phyloP scores from a whole-genome alignment of 2,888 invertebrate genomes.

The Tenthredo distinguenda region DNA sequence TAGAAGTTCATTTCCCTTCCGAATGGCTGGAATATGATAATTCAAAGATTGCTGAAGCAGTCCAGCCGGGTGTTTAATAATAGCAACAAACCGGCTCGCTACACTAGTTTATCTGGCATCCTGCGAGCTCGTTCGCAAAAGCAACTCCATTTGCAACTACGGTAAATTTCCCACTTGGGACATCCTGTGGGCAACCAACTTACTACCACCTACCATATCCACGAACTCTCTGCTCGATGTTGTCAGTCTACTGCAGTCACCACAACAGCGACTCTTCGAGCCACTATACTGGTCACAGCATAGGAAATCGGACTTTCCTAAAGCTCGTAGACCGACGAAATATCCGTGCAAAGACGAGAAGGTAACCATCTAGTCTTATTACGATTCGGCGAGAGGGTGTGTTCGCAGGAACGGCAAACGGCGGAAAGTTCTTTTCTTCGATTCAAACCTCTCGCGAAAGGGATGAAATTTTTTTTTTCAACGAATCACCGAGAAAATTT shows the following conservation, averaged over 20 bases:
- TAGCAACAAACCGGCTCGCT: background rate
- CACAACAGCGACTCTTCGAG: background rate
- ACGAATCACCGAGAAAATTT: background rate
- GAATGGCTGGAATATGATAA: background rate
- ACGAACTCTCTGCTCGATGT: conserved; percentile 41
- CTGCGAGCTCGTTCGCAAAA: conserved; percentile 18
- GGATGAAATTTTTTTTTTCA: background rate
- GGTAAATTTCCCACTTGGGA: conserved; percentile 51
- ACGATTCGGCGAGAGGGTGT: background rate
- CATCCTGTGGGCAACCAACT: conserved; percentile 52
- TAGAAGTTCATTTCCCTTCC: no score
- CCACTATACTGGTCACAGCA: background rate
- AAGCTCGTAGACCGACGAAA: background rate
- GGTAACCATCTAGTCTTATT: background rate
- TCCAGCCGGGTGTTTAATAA: conserved; percentile 9
- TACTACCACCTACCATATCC: conserved; percentile 33
- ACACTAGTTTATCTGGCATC: background rate
- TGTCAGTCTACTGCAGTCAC: conserved; percentile 35
- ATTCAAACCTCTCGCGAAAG: background rate
- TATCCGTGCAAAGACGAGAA: background rate
- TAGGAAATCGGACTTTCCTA: background rate
- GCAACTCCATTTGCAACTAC: conserved; percentile 43
- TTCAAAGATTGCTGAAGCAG: background rate
- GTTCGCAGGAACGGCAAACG: background rate
- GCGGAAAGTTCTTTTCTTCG: background rate